Evolutionary conservation across 2,888 invertebrate genomes (phyloP), one percentile per base, ranked within the genome.

Genomic region (Andrena bucephala): DNA sequence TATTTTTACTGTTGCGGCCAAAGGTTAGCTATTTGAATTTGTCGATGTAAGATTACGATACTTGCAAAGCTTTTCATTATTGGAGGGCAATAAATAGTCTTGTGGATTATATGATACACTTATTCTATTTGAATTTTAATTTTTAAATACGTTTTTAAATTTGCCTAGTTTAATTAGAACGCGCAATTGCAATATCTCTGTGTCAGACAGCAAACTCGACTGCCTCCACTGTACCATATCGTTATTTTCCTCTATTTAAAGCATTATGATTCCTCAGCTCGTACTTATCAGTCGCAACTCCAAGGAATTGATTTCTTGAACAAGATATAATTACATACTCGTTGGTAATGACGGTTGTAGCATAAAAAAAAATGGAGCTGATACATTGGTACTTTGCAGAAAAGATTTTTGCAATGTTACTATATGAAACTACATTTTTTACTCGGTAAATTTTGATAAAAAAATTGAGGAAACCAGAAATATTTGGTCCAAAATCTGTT

Each of bases 241-340:
- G 50, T 20, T 29, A 6, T 42, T 50, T 50, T 59, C 66, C 33
- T 36, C 54, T n/a, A 5, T 57, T 3, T 54, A 10, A 8, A 48
- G 0, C 6, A 50, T 50, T 59, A 20, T 24, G 7, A n/a, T n/a
- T 20, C 1, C 63, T 27, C 50, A 27, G 13, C 16, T 2, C 20
- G 54, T 62, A 20, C 2, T 33, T 29, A 50, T 57, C 31, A 7
- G 42, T 16, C 16, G 42, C 42, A 16, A 63, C 0, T 69, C 33
- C 79, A 13, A 57, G 33, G 57, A 79, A 69, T 10, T 13, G 2
- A 59, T 50, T 33, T 36, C 29, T 27, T 16, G 20, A 52, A 20
- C 6, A 13, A 59, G 4, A 0, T 24, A 24, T 68, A 63, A 77
- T 78, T 68, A 36, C 16, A 2, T 48, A 42, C 57, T 8, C 2